Evolutionary conservation across 2,888 invertebrate genomes (phyloP).

Genomic region (Sepiola atlantica): DNA sequence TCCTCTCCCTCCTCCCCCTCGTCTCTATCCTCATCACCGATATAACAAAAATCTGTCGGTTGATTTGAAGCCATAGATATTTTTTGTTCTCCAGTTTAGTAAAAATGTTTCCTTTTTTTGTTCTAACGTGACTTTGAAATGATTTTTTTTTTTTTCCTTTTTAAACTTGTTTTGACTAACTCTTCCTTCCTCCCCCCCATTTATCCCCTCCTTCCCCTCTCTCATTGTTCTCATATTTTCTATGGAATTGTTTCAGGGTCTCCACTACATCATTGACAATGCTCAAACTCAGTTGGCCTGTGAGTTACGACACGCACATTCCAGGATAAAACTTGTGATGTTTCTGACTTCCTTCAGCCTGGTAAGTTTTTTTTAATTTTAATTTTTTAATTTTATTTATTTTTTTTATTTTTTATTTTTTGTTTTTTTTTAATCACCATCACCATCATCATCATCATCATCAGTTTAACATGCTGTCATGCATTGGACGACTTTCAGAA

Average conservation of each 20-base stretch:
- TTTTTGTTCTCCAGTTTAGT: background rate
- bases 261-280: slow-evolving; percentile 33
- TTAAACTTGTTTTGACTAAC: background rate
- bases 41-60: background rate
- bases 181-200: background rate
- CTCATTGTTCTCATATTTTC: background rate
- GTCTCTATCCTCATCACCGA: no score
- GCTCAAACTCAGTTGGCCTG: slow-evolving; percentile 45
- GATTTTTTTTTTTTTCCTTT: background rate
- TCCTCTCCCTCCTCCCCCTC: no score
- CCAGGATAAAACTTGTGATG: slow-evolving; percentile 44
- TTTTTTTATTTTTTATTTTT: no score
- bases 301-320: slow-evolving; percentile 40
- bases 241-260: background rate
- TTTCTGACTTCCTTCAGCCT: slow-evolving; percentile 14
- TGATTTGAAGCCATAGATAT: background rate
- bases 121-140: background rate
- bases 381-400: no score
- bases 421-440: no score
- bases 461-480: no score
- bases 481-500: no score
- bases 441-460: no score
- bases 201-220: background rate
- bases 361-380: slow-evolving; percentile 8
- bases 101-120: background rate